Percentiles rank a stretch among this genome's conserved stretches.
These are phyloP conservation scores for Tipula lateralis DNA, from an alignment of 2,888 invertebrate species.

Conservation along the genomic window DNA sequence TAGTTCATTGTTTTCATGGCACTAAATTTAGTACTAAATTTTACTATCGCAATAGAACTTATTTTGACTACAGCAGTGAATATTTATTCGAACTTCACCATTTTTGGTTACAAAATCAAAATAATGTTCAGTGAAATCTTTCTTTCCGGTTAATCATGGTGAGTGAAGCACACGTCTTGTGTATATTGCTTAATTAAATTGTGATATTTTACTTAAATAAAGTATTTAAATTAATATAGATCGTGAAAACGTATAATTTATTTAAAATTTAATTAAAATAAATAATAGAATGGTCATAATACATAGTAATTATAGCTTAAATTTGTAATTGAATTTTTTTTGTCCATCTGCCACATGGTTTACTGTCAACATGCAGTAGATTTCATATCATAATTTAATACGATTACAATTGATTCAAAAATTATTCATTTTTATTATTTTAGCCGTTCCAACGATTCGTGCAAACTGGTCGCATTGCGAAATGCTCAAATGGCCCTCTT, in stretches of 20 bases:
- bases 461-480: conserved; percentile 95
- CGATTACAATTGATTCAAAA: background rate
- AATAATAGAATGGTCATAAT: background rate
- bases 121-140: conserved; percentile 39
- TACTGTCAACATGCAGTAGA: background rate
- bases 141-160: conserved; percentile 51
- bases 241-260: background rate
- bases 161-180: conserved; percentile 37
- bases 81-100: background rate
- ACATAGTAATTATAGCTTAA: background rate
- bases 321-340: background rate
- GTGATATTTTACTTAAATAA: background rate
- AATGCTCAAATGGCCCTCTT: conserved; percentile 83
- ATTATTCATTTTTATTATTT: conserved; percentile 34
- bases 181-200: background rate
- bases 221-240: background rate
- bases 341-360: conserved; percentile 30
- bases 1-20: background rate
- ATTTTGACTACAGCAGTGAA: background rate
- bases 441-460: conserved; percentile 90
- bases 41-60: background rate
- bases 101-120: background rate
- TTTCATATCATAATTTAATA: conserved; percentile 25
- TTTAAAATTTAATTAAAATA: background rate
- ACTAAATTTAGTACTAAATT: background rate